Percentiles rank a stretch among this genome's conserved stretches.
These are phyloP conservation scores for Podarcis muralis DNA, from an alignment of 2,113 vertebrate species.

Conservation along the genomic window DNA sequence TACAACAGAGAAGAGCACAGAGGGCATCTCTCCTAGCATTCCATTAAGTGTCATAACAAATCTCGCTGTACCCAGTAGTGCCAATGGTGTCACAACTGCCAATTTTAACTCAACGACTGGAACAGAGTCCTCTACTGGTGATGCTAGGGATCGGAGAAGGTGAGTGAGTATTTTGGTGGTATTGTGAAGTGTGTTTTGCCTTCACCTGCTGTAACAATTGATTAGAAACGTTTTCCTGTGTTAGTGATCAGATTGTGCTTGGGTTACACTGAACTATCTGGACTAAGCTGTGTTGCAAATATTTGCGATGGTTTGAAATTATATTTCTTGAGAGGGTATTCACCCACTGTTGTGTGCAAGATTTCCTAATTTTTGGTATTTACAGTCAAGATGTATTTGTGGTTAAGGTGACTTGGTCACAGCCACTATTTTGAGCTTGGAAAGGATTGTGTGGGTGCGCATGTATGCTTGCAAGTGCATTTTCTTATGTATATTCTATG, in stretches of 20 bases:
- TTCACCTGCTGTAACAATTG: neutral
- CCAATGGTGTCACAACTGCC: slow-evolving; percentile 63
- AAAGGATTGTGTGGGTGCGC: neutral
- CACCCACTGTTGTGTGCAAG: neutral
- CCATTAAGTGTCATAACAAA: slow-evolving; percentile 80
- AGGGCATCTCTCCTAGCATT: slow-evolving; percentile 65
- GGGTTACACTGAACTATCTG: neutral
- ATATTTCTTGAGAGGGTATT: too few species aligned
- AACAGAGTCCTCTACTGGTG: slow-evolving; percentile 71
- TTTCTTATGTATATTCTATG: neutral
- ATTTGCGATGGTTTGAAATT: neutral
- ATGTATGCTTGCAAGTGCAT: too few species aligned
- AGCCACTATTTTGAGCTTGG: neutral
- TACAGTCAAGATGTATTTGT: neutral
- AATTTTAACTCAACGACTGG: slow-evolving; percentile 55
- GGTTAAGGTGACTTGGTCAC: neutral
- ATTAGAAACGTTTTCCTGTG: neutral
- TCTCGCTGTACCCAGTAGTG: slow-evolving; percentile 62
- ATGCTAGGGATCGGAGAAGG: slow-evolving; percentile 78
- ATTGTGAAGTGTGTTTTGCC: neutral
- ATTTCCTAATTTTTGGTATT: neutral
- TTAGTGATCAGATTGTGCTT: neutral
- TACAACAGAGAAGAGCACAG: slow-evolving; percentile 71
- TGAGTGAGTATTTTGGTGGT: slow-evolving; percentile 56
- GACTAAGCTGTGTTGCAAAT: neutral